Evolutionary conservation across 2,113 vertebrate species (phyloP).

Genomic region (Stigmatopora nigra): DNA sequence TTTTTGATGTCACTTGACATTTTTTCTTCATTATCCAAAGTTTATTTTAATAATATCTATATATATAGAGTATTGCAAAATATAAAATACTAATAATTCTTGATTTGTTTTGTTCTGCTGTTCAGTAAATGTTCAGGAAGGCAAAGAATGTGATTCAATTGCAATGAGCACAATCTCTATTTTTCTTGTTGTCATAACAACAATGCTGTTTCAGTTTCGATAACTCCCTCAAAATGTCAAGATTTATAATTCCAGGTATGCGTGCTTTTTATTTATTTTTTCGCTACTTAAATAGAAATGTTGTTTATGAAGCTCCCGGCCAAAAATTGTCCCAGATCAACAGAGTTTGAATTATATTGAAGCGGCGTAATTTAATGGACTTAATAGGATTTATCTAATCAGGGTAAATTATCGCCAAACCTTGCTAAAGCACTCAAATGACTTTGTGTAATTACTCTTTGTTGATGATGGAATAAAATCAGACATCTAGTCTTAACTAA

Average conservation of each 20-base stretch:
- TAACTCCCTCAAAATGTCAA: background rate
- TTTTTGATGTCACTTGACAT: too few relatives aligned
- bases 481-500: background rate
- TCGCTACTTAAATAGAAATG: conserved; percentile 3
- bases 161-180: background rate
- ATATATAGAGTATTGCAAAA: too few relatives aligned
- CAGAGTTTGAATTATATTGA: conserved; percentile 7
- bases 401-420: background rate
- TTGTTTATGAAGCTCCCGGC: background rate
- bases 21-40: too few relatives aligned
- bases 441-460: background rate
- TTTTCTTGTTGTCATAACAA: conserved; percentile 20
- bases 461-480: conserved; percentile 1
- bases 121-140: too few relatives aligned
- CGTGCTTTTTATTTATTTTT: conserved; percentile 1
- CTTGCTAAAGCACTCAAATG: background rate
- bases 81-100: too few relatives aligned
- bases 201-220: background rate
- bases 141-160: background rate
- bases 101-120: too few relatives aligned
- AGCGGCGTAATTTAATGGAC: background rate
- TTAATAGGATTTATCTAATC: conserved; percentile 5
- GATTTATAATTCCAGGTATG: background rate
- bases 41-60: too few relatives aligned
- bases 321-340: background rate